phyloP scores from a whole-genome alignment of 2,797 vertebrate genomes.

The Amniataba percoides region DNA sequence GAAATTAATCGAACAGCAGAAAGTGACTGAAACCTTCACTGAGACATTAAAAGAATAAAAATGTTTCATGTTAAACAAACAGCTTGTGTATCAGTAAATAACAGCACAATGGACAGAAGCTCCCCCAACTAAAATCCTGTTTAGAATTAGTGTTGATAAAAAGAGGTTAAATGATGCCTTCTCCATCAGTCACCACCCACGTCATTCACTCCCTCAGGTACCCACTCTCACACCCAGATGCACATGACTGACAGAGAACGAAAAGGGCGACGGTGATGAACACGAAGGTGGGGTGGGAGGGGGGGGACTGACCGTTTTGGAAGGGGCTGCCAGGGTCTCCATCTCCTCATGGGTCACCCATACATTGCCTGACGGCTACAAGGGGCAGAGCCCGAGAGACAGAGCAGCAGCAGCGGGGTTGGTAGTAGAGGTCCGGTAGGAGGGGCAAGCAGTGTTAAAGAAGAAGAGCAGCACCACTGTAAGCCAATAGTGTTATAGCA shows the following conservation, averaged over 20 bases:
- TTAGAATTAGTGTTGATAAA: conserved; percentile 15
- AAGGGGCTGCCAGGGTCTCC: conserved; percentile 96
- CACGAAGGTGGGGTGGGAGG: not conserved
- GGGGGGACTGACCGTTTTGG: conserved; percentile 95
- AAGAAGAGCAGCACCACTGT: conserved; percentile 99
- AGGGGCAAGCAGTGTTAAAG: conserved; percentile 96
- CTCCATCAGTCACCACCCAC: conserved; percentile 25
- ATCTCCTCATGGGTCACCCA: conserved; percentile 99
- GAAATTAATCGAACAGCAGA: not conserved
- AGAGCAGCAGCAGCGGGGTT: conserved; percentile 78
- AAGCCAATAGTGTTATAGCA: conserved; percentile 96
- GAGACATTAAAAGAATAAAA: not conserved
- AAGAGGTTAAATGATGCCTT: conserved; percentile 20
- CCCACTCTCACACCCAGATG: conserved; percentile 10
- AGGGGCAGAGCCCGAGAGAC: conserved; percentile 82
- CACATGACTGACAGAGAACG: conserved; percentile 28
- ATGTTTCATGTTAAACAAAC: conserved; percentile 1
- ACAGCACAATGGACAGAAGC: not conserved
- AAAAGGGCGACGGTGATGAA: conserved; percentile 42
- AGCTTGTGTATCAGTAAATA: not conserved
- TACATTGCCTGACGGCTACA: conserved; percentile 97
- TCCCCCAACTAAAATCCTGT: not conserved
- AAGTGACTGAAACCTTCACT: not conserved
- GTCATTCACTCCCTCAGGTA: not conserved
- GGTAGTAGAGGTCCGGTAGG: conserved; percentile 87